A percentile compares a stretch with the other conserved stretches of the same genome.
Evolutionary conservation across 2,888 invertebrate genomes (phyloP).

Genomic region (Danaus chrysippus): DNA sequence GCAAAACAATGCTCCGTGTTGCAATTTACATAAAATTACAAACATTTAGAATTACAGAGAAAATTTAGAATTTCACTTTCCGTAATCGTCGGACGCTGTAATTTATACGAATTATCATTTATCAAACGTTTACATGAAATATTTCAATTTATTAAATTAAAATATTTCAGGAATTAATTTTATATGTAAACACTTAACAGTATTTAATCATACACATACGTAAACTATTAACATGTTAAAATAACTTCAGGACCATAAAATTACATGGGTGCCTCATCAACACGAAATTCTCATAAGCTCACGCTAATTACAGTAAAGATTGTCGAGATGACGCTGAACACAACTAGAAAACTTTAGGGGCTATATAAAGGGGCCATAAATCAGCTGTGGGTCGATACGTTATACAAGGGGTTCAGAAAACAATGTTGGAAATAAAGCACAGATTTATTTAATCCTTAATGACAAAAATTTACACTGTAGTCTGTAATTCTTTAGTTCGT

Average conservation of each 20-base stretch:
- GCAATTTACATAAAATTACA: constrained; percentile 47
- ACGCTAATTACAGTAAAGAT: constrained; percentile 66
- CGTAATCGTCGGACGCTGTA: too few relatives aligned
- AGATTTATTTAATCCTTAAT: constrained; percentile 5
- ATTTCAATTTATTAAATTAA: neutral
- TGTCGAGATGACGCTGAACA: constrained; percentile 55
- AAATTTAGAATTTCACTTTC: neutral
- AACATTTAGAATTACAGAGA: constrained; percentile 1
- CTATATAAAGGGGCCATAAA: constrained; percentile 70
- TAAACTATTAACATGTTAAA: constrained; percentile 9
- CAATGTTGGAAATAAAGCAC: constrained; percentile 8
- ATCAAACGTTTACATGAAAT: too few relatives aligned
- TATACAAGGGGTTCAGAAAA: constrained; percentile 46
- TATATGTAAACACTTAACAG: neutral
- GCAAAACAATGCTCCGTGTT: constrained; percentile 47
- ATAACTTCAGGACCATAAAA: constrained; percentile 24
- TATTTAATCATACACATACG: neutral
- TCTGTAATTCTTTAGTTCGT: too few relatives aligned
- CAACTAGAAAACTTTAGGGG: constrained; percentile 74
- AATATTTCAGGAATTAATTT: constrained; percentile 1
- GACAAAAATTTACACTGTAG: too few relatives aligned
- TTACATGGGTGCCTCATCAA: constrained; percentile 38
- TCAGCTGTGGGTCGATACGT: constrained; percentile 64
- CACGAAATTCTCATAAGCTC: constrained; percentile 55
- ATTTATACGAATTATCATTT: too few relatives aligned